Evolutionary conservation across 35 echinoderm and acorn worm species (phyloP), one percentile per base, ranked within the genome.

Genomic region (Anneissia japonica): DNA sequence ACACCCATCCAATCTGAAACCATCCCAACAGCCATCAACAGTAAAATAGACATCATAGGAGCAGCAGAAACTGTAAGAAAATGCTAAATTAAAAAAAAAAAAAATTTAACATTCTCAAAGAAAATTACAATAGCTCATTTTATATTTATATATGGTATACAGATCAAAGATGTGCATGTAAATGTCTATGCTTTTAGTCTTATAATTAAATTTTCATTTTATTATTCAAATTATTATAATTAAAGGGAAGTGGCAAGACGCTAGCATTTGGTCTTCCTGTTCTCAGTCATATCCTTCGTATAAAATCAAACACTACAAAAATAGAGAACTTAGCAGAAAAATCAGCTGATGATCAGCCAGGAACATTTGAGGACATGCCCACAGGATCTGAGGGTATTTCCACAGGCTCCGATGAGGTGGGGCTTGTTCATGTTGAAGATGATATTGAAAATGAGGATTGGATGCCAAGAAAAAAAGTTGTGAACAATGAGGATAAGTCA

Each of bases 171-270:
- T 17, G 76, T 13, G 12, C 12, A 32, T 32, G 12, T 19, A 17
- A 13, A 17, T 33, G 12, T 33, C 31, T 32, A 4, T 32, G 21
- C 10, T 32, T 81, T 29, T 34, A 39, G n/a, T n/a, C n/a, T 34
- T 14, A 41, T 74, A 33, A 3, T 37, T 35, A 23, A 12, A 26
- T 41, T 73, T 83, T 74, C 17, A 41, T 86, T 19, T 82, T 38
- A 10, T 84, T n/a, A n/a, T n/a, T n/a, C n/a, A n/a, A n/a, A n/a
- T n/a, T n/a, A n/a, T n/a, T n/a, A n/a, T n/a, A n/a, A n/a, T 76
- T 37, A 23, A 75, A 97, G 95, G 95, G 95, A 3, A 97, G 95
- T 88, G 95, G 95, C 10, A 97, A 97, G 81, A 97, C 95, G 6
- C 77, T 97, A 2, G 95, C 95, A 37, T 97, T 97, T 88, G 91